Conservation (phyloP, 2,888 invertebrate species). For the Cerastis leucographa region DNA sequence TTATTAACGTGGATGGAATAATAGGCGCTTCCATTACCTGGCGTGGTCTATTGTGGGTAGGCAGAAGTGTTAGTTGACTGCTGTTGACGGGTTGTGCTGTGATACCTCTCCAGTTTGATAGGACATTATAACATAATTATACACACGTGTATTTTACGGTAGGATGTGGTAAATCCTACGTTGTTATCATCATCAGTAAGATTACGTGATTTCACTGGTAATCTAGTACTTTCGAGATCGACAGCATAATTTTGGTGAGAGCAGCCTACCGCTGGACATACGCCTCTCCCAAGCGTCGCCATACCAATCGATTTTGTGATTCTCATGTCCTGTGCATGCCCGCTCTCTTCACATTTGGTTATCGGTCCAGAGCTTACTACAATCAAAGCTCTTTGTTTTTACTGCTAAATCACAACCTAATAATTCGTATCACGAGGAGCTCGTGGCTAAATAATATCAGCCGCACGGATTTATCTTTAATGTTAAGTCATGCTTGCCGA, state of each 20-base stretch:
- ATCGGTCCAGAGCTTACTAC: not conserved
- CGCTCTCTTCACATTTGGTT: not conserved
- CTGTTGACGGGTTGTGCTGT: constrained; percentile 20
- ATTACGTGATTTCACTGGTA: not conserved
- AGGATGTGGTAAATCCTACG: not conserved
- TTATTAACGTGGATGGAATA: constrained; percentile 62
- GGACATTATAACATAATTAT: not conserved
- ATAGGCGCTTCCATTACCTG: constrained; percentile 49
- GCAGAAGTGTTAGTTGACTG: constrained; percentile 18
- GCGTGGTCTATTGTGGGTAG: constrained; percentile 46
- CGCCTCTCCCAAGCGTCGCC: not conserved
- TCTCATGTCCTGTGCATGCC: not conserved
- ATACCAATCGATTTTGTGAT: not conserved
- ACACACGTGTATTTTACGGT: not conserved
- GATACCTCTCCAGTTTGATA: constrained; percentile 15
- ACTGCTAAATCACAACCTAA: not conserved
- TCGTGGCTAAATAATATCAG: no score
- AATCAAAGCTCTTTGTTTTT: not conserved
- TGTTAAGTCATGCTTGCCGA: no score
- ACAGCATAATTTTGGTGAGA: no score
- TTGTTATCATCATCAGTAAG: not conserved
- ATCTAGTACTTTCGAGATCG: not conserved
- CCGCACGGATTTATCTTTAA: no score
- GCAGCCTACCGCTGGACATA: not conserved
- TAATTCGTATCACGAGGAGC: no score